Base-by-base conservation (phyloP, 2,113 vertebrate species). In the Tachysurus fulvidraco region DNA sequence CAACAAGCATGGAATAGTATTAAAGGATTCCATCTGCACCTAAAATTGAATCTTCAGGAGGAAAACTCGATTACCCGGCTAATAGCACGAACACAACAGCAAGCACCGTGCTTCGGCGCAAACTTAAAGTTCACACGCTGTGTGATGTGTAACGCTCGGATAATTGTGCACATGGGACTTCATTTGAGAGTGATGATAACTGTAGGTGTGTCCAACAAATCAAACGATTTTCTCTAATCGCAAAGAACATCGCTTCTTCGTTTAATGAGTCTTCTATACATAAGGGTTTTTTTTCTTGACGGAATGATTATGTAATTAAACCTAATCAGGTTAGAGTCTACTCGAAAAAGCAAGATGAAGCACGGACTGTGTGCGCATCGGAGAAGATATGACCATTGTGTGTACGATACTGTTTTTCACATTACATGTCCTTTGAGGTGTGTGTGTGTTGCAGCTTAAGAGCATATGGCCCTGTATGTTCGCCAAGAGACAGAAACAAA, bases 381-480 rank as follows among this genome's bases (percentile, higher is more conserved):
- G 64, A 25, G 3, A 55, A 59, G 12, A 7, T 69, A 36, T 41
- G n/a, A 85, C 19, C 55, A n/a, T 57, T 50, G 73, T 17, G 8
- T 67, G 30, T 76, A 52, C 5, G 25, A 54, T 65, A 41, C n/a
- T 83, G 60, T n/a, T 36, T 87, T 62, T 55, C 77, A 28, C 28
- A 77, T 59, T 77, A 54, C 57, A 65, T 81, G 85, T 81, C 67
- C 77, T 69, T 28, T 74, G 83, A 81, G 76, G 76, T 79, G 44
- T 65, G 85, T 76, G 84, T 84, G 82, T 60, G 81, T 67, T 84
- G 88, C 28, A 59, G 76, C 80, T 83, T 21, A 64, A 84, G n/a
- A 78, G 86, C 92, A 92, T 93, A 92, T 93, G 93, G 88, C 74
- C 55, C 86, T 93, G 93, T 94, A 92, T 94, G 93, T 93, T 94